Evolutionary conservation across 2,113 vertebrate species (phyloP), one percentile per base, ranked within the genome.

Genomic region (Apistogramma diplotaenia): DNA sequence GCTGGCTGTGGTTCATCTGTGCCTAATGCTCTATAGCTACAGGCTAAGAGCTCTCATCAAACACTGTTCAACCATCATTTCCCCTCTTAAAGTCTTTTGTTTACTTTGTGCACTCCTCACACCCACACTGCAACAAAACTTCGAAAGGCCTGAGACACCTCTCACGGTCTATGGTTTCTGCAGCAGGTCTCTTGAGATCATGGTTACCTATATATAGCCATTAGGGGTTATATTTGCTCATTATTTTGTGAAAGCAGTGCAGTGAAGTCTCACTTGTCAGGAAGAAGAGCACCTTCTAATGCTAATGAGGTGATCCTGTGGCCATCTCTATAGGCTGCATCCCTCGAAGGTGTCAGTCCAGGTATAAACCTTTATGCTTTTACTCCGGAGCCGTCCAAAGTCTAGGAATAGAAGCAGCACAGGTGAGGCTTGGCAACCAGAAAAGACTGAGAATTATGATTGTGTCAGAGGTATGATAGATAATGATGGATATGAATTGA

Each of bases 21-120:
- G 91, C 91, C 93, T 94, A 94, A 94, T 94, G 92, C 87, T 21
- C 92, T 91, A 89, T 91, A 89, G 93, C 94, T 92, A 91, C 89
- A 88, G 92, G 92, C 90, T 84, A 90, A 92, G 87, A 91, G 91
- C 89, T 83, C 91, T 91, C 92, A 94, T 89, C 91, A 93, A 94
- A 91, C 90, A 91, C 87, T 89, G 87, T 87, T 93, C 91, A 89
- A 81, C 89, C 81, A 86, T 93, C 87, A 85, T 91, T 88, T 90
- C 87, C 90, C 85, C 79, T 88, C 82, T 87, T 82, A 87, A 89
- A 91, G 86, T 90, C 89, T 87, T 91, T 90, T 91, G 90, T 93
- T 92, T 92, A 91, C 85, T 90, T 85, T 87, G 83, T 85, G 71
- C 72, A 57, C 76, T 89, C 81, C 71, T 76, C 81, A 81, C 86